A percentile compares a stretch with the other conserved stretches of the same genome.
phyloP scores from a whole-genome alignment of 2,888 invertebrate species.

The Aspidiotus destructor region DNA sequence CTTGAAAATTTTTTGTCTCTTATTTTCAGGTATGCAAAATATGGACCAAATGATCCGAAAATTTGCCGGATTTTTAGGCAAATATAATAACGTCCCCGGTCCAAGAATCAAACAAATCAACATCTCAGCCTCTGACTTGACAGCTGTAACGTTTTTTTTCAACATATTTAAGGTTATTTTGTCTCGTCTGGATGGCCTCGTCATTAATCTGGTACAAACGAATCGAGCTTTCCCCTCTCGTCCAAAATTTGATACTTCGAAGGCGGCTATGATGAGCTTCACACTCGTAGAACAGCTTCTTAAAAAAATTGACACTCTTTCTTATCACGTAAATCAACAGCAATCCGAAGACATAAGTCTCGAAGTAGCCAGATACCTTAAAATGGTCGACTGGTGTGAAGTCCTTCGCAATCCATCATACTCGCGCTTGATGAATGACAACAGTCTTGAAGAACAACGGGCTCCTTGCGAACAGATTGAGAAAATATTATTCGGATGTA shows the following conservation, averaged over 20 bases:
- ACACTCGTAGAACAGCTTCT: constrained; percentile 38
- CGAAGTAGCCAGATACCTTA: constrained; percentile 20
- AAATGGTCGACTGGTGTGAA: constrained; percentile 18
- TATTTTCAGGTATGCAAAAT: too few relatives aligned
- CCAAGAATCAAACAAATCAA: too few relatives aligned
- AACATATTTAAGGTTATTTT: too few relatives aligned
- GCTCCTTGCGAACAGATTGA: constrained; percentile 21
- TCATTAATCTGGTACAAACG: too few relatives aligned
- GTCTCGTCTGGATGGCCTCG: too few relatives aligned
- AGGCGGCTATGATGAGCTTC: not conserved
- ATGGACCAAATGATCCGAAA: too few relatives aligned
- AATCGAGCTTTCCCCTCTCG: too few relatives aligned
- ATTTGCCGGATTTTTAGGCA: too few relatives aligned
- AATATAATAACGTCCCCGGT: too few relatives aligned
- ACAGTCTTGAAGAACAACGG: not conserved
- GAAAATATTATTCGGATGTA: constrained; percentile 34
- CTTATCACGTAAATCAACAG: constrained; percentile 8
- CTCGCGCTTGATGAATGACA: not conserved
- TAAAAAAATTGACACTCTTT: not conserved
- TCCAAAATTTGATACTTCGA: constrained; percentile 23
- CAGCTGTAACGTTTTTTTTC: too few relatives aligned
- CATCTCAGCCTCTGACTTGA: too few relatives aligned
- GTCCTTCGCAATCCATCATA: constrained; percentile 1
- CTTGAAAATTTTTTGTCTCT: too few relatives aligned
- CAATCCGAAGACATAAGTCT: constrained; percentile 21